These are phyloP conservation scores for Takifugu bimaculatus DNA, from an alignment of 2,113 vertebrate genomes.

Conservation along the genomic window DNA sequence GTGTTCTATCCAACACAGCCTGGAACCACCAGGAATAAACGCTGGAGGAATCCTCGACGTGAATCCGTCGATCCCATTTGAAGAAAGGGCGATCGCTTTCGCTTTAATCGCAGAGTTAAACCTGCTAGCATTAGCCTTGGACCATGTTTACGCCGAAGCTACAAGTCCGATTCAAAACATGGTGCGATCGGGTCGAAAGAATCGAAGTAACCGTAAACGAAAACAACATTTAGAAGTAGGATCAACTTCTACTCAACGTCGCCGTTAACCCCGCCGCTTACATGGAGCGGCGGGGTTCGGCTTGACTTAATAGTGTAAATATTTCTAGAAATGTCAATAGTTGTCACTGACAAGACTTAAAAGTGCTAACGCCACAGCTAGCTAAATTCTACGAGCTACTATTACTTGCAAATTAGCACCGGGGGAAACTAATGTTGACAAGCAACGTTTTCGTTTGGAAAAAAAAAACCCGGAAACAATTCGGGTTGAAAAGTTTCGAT, in stretches of 20 bases:
- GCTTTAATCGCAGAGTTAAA: neutral
- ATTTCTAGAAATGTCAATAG: constrained; percentile 6
- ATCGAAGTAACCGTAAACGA: neutral
- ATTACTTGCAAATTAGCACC: constrained; percentile 37
- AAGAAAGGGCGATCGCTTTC: neutral
- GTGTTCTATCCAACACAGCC: too few relatives aligned
- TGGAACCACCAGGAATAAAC: neutral
- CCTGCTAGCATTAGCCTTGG: constrained; percentile 26
- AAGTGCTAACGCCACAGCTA: constrained; percentile 25
- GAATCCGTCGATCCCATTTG: neutral
- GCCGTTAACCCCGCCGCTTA: neutral
- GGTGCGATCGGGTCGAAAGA: neutral
- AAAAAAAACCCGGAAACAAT: neutral
- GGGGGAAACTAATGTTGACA: constrained; percentile 34
- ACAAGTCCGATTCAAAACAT: constrained; percentile 31
- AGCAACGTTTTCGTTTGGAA: constrained; percentile 7
- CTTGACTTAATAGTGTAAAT: constrained; percentile 29
- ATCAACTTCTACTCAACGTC: neutral
- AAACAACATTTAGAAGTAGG: neutral
- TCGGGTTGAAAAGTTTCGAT: accelerated
- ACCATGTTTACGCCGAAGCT: constrained; percentile 9
- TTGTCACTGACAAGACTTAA: constrained; percentile 17
- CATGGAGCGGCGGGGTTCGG: neutral
- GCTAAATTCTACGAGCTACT: constrained; percentile 32
- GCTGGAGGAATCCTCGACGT: neutral